Conservation (phyloP, 2,113 vertebrate species). For the Monarcha castaneiventris region DNA sequence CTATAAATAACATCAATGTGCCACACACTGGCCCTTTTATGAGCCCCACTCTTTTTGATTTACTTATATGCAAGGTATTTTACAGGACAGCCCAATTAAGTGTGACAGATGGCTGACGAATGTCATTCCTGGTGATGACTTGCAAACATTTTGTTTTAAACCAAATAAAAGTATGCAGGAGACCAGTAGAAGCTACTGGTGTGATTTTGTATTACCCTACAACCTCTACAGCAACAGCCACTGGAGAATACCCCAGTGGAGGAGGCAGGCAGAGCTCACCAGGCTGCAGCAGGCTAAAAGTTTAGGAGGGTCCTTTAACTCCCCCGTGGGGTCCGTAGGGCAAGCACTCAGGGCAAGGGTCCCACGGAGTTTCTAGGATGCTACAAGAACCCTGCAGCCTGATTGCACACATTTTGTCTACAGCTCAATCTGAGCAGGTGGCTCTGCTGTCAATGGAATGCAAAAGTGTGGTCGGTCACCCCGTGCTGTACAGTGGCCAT, state of each 20-base stretch:
- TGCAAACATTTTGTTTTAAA: neutral
- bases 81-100: constrained; percentile 22
- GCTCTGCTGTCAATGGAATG: neutral
- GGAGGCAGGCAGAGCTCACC: neutral
- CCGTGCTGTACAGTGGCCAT: accelerated
- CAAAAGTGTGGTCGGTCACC: neutral
- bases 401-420: neutral
- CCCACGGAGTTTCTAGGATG: neutral
- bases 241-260: neutral
- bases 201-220: neutral
- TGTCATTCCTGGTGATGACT: neutral
- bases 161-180: neutral
- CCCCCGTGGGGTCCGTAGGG: accelerated
- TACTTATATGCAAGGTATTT: constrained; percentile 14
- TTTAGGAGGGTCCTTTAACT: neutral
- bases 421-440: accelerated
- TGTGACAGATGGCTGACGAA: neutral
- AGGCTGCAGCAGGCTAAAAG: neutral
- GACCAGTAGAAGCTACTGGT: neutral
- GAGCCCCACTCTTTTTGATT: constrained; percentile 1
- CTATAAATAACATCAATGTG: constrained; percentile 25
- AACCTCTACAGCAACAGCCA: neutral
- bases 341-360: neutral
- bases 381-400: neutral
- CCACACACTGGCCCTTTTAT: neutral